Conservation (phyloP, 2,797 vertebrate species). For the Hapalemur alaotrensis region DNA sequence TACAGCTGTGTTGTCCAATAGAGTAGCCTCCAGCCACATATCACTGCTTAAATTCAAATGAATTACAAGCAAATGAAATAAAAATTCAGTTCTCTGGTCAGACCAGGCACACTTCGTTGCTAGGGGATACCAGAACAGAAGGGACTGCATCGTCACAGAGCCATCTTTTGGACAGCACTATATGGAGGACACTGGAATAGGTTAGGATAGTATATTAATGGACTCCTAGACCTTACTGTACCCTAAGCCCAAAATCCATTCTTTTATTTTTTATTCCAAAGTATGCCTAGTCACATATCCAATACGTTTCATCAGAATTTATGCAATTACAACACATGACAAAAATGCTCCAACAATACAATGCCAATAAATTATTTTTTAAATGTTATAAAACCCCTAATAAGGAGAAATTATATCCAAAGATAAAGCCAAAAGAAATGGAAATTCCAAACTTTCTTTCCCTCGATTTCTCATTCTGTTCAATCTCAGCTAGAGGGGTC, state of each 20-base stretch:
- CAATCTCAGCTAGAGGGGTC: no score
- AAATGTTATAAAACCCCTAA: background rate
- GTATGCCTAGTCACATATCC: background rate
- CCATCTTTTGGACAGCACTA: background rate
- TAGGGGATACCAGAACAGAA: background rate
- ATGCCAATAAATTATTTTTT: background rate
- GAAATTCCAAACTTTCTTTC: background rate
- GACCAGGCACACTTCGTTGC: background rate
- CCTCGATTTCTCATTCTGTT: background rate
- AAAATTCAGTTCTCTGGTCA: background rate
- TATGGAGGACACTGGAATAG: background rate
- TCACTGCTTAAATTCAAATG: background rate
- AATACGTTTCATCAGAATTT: background rate
- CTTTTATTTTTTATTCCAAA: background rate
- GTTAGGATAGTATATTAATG: background rate
- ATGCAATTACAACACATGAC: background rate
- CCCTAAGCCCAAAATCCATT: background rate
- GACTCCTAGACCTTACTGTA: background rate
- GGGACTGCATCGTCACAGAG: background rate
- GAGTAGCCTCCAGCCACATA: background rate
- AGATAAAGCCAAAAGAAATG: background rate
- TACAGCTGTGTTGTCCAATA: background rate
- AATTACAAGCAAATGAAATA: background rate
- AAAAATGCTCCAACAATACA: background rate
- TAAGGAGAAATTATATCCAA: background rate